These are phyloP conservation scores for Teinopalpus imperialis DNA, from an alignment of 2,888 invertebrate species.

Conservation along the genomic window DNA sequence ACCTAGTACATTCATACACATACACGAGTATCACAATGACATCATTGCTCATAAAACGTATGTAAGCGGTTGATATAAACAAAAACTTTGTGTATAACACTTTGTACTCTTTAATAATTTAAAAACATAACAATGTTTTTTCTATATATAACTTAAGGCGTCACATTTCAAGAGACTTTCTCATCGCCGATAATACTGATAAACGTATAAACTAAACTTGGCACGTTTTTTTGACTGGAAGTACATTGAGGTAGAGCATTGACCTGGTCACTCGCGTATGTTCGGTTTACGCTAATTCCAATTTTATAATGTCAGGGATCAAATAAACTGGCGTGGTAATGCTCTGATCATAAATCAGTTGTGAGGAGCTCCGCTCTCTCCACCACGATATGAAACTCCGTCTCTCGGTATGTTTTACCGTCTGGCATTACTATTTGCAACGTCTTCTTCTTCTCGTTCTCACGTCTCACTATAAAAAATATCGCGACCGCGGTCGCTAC, in stretches of 20 bases:
- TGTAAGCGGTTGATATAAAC: too few relatives aligned
- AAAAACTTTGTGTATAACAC: not conserved
- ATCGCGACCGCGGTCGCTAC: constrained; percentile 71
- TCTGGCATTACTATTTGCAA: constrained; percentile 90
- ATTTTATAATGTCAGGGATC: too few relatives aligned
- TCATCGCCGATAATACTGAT: constrained; percentile 55
- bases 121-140: constrained; percentile 15
- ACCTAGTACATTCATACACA: too few relatives aligned
- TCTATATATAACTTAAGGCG: constrained; percentile 1
- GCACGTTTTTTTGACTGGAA: constrained; percentile 51
- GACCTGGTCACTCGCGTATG: constrained; percentile 36
- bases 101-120: constrained; percentile 19
- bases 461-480: constrained; percentile 67
- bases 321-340: too few relatives aligned
- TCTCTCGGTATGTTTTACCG: constrained; percentile 91
- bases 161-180: constrained; percentile 29
- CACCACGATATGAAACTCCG: constrained; percentile 92
- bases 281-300: too few relatives aligned
- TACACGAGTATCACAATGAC: too few relatives aligned
- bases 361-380: constrained; percentile 89
- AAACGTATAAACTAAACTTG: constrained; percentile 49
- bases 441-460: constrained; percentile 82
- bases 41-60: too few relatives aligned
- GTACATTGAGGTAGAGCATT: constrained; percentile 53
- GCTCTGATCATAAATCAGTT: constrained; percentile 37